These are phyloP conservation scores for Piprites chloris DNA, from an alignment of 2,113 vertebrate genomes.

Conservation along the genomic window DNA sequence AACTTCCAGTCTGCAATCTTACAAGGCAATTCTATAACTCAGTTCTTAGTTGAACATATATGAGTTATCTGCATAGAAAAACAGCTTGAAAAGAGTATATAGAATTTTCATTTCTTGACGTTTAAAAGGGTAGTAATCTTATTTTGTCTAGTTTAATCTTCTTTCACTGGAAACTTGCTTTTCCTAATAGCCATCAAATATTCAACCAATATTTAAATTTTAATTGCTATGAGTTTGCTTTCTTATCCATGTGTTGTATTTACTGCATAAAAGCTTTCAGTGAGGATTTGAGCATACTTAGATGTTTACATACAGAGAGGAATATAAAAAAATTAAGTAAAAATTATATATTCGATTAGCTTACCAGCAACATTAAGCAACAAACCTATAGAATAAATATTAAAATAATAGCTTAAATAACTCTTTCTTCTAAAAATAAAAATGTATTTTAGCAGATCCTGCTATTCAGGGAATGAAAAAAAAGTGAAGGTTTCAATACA, in stretches of 20 bases:
- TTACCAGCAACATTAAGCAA: neutral
- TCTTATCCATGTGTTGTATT: neutral
- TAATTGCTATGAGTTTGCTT: neutral
- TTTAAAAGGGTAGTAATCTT: neutral
- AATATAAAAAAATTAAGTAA: neutral
- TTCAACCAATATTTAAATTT: neutral
- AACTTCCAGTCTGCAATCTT: neutral
- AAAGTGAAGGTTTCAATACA: neutral
- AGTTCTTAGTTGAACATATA: neutral
- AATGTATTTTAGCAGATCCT: neutral
- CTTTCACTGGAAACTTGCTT: neutral
- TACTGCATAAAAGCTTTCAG: neutral
- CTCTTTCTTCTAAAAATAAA: neutral
- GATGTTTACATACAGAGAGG: neutral
- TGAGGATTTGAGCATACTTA: neutral
- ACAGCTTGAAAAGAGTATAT: neutral
- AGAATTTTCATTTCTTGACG: neutral
- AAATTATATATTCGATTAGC: neutral
- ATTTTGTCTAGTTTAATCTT: neutral
- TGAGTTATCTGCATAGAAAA: neutral
- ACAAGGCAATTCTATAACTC: neutral
- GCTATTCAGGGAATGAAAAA: neutral
- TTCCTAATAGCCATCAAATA: neutral
- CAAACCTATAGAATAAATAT: neutral
- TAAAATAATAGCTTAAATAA: neutral